phyloP scores from a whole-genome alignment of 2,113 vertebrate species.

The Calyptommatus sinebrachiatus region DNA sequence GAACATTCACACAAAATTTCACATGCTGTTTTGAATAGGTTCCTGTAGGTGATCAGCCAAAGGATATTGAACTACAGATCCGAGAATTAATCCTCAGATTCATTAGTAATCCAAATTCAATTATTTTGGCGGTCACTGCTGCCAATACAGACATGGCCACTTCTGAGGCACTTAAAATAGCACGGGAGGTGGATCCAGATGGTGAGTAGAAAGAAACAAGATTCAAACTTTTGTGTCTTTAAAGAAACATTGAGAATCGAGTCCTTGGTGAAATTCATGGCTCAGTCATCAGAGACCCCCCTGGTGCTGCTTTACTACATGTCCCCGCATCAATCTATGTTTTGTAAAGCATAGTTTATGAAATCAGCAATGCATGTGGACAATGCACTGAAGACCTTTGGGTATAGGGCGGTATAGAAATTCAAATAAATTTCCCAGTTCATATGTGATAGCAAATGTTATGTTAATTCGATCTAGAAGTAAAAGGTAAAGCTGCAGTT shows the following conservation, averaged over 20 bases:
- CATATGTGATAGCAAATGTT: neutral
- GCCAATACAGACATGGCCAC: conserved; percentile 99
- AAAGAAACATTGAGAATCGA: neutral
- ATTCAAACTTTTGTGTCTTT: neutral
- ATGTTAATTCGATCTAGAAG: too few relatives aligned
- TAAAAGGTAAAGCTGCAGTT: neutral
- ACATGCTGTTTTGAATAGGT: conserved; percentile 69
- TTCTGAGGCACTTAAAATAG: conserved; percentile 95
- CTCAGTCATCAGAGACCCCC: neutral
- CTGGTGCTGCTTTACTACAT: neutral
- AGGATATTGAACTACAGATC: conserved; percentile 97
- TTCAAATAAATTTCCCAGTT: neutral
- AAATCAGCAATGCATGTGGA: neutral
- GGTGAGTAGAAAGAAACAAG: conserved; percentile 71
- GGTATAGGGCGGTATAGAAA: too few relatives aligned
- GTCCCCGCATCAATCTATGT: neutral
- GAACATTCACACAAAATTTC: too few relatives aligned
- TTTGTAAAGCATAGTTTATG: neutral
- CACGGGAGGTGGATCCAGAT: conserved; percentile 93
- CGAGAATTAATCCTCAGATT: conserved; percentile 91
- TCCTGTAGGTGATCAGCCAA: conserved; percentile 95
- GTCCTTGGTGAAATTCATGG: neutral
- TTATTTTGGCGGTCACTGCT: conserved; percentile 95
- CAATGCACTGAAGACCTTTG: too few relatives aligned
- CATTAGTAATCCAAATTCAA: conserved; percentile 97